Evolutionary conservation across 2,888 invertebrate genomes (phyloP).

Genomic region (Nycteola revayana): DNA sequence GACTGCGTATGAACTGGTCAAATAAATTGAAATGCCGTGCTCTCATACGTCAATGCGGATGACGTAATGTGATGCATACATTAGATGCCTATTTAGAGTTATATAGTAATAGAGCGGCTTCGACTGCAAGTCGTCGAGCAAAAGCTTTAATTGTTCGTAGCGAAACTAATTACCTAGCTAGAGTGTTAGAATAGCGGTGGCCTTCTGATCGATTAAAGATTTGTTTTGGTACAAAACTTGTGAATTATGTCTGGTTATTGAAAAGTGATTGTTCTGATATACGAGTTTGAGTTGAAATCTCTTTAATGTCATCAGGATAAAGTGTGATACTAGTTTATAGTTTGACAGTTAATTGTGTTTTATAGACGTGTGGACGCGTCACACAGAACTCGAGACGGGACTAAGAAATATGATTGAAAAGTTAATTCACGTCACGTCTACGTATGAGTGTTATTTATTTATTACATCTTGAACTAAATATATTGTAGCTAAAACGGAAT

Average conservation of each 20-base stretch:
- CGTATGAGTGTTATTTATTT: conserved; percentile 41
- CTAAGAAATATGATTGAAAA: conserved; percentile 19
- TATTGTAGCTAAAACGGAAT: conserved; percentile 45
- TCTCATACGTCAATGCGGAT: conserved; percentile 76
- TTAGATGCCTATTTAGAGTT: conserved; percentile 55
- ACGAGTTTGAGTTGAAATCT: conserved; percentile 30
- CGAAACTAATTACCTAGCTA: conserved; percentile 51
- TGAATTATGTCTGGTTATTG: conserved; percentile 31
- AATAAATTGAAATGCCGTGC: conserved; percentile 67
- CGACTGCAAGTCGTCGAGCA: conserved; percentile 56
- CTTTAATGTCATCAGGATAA: conserved; percentile 41
- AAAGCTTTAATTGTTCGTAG: conserved; percentile 74
- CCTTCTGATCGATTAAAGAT: conserved; percentile 43
- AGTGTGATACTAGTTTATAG: conserved; percentile 74
- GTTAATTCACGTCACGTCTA: conserved; percentile 25
- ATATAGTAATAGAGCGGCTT: conserved; percentile 56
- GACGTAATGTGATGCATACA: conserved; percentile 77
- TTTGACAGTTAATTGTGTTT: conserved; percentile 36
- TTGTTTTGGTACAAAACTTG: conserved; percentile 39
- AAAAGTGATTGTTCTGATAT: conserved; percentile 33
- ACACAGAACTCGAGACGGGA: conserved; percentile 25
- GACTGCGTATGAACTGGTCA: conserved; percentile 45
- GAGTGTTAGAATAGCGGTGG: conserved; percentile 45
- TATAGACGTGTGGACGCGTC: conserved; percentile 29
- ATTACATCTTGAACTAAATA: conserved; percentile 33